Evolutionary conservation across 2,113 vertebrate species (phyloP).

Genomic region (Synodontis membranacea): DNA sequence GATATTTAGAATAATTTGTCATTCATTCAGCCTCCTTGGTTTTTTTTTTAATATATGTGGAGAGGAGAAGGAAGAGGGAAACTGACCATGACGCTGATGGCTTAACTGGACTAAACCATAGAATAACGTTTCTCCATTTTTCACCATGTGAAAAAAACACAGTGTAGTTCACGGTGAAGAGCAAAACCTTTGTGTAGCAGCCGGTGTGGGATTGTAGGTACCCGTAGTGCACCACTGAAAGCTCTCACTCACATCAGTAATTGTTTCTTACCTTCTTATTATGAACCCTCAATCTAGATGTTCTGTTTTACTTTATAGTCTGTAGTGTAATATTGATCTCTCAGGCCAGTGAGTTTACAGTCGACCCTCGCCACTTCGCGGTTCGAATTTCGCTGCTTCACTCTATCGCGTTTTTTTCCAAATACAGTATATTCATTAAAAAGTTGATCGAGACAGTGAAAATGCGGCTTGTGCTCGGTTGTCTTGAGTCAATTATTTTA

Average conservation of each 20-base stretch:
- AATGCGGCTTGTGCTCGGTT: too few species aligned
- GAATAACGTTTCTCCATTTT: conserved; percentile 51
- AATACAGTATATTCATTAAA: too few species aligned
- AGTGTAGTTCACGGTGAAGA: background rate
- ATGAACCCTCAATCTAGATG: conserved; percentile 32
- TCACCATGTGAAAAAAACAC: conserved; percentile 44
- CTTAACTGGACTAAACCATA: background rate
- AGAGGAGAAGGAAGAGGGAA: background rate
- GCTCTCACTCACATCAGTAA: background rate
- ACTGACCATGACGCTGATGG: background rate
- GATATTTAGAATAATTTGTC: background rate
- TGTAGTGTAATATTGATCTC: background rate
- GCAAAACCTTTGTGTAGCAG: conserved; percentile 43
- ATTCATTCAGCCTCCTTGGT: background rate
- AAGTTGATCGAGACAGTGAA: too few species aligned
- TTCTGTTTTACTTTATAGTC: conserved; percentile 13
- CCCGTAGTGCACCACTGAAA: conserved; percentile 44
- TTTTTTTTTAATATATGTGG: background rate
- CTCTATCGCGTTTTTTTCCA: too few species aligned
- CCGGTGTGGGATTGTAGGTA: conserved; percentile 50
- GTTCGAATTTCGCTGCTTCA: too few species aligned
- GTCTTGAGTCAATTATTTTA: too few species aligned
- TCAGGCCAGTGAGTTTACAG: conserved; percentile 21
- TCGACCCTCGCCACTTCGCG: too few species aligned
- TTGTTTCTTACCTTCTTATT: conserved; percentile 41